These are phyloP conservation scores for Apogon hyalosoma DNA, from an alignment of 2,797 vertebrate species.

Conservation along the genomic window DNA sequence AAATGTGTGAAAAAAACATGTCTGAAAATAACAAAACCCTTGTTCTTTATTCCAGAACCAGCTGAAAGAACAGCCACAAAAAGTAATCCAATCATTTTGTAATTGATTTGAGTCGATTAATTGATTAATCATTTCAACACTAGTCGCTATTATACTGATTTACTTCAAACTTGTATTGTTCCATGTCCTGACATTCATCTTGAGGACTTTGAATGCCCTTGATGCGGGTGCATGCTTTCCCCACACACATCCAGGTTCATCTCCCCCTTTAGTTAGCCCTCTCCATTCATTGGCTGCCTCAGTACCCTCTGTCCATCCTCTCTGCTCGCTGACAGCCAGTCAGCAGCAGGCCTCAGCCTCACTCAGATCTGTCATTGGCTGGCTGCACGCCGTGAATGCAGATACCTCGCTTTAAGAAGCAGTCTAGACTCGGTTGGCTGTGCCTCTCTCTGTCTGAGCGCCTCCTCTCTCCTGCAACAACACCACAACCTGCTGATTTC, in stretches of 20 bases:
- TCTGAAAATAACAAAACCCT: too few relatives aligned
- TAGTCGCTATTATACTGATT: neutral
- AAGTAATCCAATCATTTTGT: too few relatives aligned
- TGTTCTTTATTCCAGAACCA: too few relatives aligned
- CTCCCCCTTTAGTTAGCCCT: slow-evolving; percentile 25
- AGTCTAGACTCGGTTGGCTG: slow-evolving; percentile 81
- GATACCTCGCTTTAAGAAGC: slow-evolving; percentile 79
- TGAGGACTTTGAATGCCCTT: slow-evolving; percentile 76
- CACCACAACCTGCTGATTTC: slow-evolving; percentile 77
- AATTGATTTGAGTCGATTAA: too few relatives aligned
- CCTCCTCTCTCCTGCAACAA: slow-evolving; percentile 66
- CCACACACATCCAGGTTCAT: slow-evolving; percentile 41
- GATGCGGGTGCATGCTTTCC: slow-evolving; percentile 68
- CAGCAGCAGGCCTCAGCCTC: slow-evolving; percentile 26
- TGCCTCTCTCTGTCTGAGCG: slow-evolving; percentile 36
- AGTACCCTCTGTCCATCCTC: slow-evolving; percentile 48
- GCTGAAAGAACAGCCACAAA: too few relatives aligned
- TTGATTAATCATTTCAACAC: too few relatives aligned
- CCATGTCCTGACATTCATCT: slow-evolving; percentile 10
- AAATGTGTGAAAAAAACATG: too few relatives aligned
- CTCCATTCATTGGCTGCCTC: slow-evolving; percentile 58
- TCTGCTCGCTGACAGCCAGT: slow-evolving; percentile 61
- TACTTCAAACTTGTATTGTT: neutral
- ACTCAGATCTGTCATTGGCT: slow-evolving; percentile 70
- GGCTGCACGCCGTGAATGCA: slow-evolving; percentile 61